Evolutionary conservation across 2,888 invertebrate genomes (phyloP).

Genomic region (Drosophila macrospina): DNA sequence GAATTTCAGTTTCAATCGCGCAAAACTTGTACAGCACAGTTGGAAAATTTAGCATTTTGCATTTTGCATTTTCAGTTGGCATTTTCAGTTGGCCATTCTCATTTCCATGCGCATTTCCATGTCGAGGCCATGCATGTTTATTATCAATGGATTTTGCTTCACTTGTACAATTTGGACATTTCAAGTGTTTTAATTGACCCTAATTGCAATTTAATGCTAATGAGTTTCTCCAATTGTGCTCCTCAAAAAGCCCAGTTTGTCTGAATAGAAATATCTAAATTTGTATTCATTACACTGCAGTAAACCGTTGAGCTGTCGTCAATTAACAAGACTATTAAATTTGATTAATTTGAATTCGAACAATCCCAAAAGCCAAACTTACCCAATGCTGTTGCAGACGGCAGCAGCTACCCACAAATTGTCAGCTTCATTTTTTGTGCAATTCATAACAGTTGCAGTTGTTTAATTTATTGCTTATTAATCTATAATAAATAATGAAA

Average conservation of each 20-base stretch:
- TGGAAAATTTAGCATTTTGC: slow-evolving; percentile 11
- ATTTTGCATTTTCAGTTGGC: slow-evolving; percentile 1
- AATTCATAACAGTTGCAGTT: too few relatives aligned
- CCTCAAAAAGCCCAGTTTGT: neutral
- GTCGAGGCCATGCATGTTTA: slow-evolving; percentile 55
- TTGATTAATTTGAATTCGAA: too few relatives aligned
- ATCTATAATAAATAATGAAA: too few relatives aligned
- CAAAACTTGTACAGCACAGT: slow-evolving; percentile 15
- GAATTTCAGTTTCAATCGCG: slow-evolving; percentile 11
- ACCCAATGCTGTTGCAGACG: too few relatives aligned
- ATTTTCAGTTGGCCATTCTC: slow-evolving; percentile 30
- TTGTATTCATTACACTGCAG: slow-evolving; percentile 22
- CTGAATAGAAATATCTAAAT: slow-evolving; percentile 14
- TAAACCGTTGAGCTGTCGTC: slow-evolving; percentile 3
- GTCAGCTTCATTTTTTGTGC: too few relatives aligned
- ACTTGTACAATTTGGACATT: slow-evolving; percentile 28
- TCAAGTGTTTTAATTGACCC: slow-evolving; percentile 59
- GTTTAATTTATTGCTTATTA: too few relatives aligned
- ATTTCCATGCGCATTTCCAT: too few relatives aligned
- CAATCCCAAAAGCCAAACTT: too few relatives aligned
- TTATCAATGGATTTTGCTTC: slow-evolving; percentile 51
- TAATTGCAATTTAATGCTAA: slow-evolving; percentile 67
- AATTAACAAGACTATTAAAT: neutral
- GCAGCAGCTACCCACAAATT: too few relatives aligned
- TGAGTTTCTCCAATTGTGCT: slow-evolving; percentile 20